Base-by-base conservation (phyloP, 2,113 vertebrate species). In the Protomyctophum bolini region DNA sequence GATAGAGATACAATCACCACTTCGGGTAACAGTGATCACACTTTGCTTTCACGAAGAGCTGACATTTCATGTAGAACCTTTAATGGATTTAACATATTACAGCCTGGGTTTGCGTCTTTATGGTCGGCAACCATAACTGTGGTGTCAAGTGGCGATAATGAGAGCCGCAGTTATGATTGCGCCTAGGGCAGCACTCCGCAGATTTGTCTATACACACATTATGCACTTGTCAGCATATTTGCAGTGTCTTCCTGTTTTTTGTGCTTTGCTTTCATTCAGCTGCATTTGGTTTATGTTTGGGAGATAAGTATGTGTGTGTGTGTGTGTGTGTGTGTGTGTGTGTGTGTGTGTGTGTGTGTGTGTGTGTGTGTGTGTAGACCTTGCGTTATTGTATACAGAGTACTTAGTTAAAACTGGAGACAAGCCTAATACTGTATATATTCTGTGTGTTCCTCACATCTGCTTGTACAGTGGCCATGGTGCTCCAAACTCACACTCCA, bases 381-480 rank as follows among this genome's bases (percentile, higher is more conserved):
- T 61, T 72, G 57, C 64, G 49, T 56, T n/a, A 7, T 63, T 6
- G 33, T 41, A 41, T 41, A 41, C 33, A 1, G 5, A 41, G 3
- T 3, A 41, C 33, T 41, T 41, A 41, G 5, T 41, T 41, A 1
- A 41, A 41, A 41, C 33, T 1, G 33, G 33, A 41, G 33, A 21
- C 33, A 4, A 41, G 33, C 33, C 33, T 6, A 1, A 41, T 41
- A 21, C 21, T 21, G 21, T 21, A 41, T 41, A 41, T 41, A 41
- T 3, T 41, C 33, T 14, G 45, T 72, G 57, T 67, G 49, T 56
- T n/a, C 6, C 33, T 63, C 29, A 15, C 41, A 4, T 63, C 29
- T 73, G 48, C 63, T n/a, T 81, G 55, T 73, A 8, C 60, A 95
- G 94, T 79, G 21, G 84, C 72, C 14, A 80, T 94, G 86, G 68